phyloP scores from a whole-genome alignment of 2,113 vertebrate species.

The Solenodon paradoxus region DNA sequence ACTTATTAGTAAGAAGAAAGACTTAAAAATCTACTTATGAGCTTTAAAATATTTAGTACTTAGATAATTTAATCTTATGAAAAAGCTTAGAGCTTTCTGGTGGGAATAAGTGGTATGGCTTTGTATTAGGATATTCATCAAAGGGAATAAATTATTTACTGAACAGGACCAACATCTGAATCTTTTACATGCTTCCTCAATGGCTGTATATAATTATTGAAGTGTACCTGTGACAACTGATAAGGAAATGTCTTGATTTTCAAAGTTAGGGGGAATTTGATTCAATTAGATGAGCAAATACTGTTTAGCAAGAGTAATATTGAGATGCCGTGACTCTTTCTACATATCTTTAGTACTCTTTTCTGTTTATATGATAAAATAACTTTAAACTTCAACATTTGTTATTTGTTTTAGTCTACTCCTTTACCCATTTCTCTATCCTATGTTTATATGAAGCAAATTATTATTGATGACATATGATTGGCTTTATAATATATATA shows the following conservation, averaged over 20 bases:
- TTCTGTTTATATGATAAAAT: constrained; percentile 37
- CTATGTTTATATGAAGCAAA: not conserved
- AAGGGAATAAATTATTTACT: constrained; percentile 55
- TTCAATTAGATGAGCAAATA: constrained; percentile 34
- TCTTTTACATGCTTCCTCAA: constrained; percentile 32
- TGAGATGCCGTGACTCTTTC: not conserved
- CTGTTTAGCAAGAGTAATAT: not conserved
- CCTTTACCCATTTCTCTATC: not conserved
- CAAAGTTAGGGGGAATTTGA: constrained; percentile 12
- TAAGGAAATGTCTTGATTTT: constrained; percentile 19
- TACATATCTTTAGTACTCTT: not conserved
- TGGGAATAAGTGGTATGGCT: constrained; percentile 41
- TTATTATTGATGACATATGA: not conserved
- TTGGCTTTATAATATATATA: not conserved
- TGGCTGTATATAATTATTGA: constrained; percentile 40
- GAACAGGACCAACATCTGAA: constrained; percentile 4
- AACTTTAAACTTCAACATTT: not conserved
- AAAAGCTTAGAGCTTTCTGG: constrained; percentile 35
- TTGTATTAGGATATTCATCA: constrained; percentile 53
- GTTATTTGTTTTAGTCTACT: not conserved
- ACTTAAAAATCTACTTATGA: constrained; percentile 22
- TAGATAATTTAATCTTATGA: constrained; percentile 49
- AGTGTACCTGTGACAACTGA: constrained; percentile 8
- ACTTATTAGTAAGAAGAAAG: constrained; percentile 10
- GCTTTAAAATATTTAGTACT: constrained; percentile 46